These are phyloP conservation scores for Drosophila robusta DNA, from an alignment of 2,888 invertebrate species.

Conservation along the genomic window DNA sequence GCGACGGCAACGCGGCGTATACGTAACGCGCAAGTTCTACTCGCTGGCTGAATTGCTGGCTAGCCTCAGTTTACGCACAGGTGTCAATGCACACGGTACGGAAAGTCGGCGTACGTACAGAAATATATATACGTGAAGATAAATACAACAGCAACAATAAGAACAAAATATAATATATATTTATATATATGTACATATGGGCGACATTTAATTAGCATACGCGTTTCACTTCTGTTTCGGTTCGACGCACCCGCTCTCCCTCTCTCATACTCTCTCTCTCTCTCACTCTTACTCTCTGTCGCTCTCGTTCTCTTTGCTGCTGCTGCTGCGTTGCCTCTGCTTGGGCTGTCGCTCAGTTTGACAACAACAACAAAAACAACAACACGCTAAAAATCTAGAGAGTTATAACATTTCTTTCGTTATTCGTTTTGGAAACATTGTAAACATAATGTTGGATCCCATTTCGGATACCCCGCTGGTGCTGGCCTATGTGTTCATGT, in stretches of 20 bases:
- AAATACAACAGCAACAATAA: not conserved
- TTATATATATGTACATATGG: constrained; percentile 7
- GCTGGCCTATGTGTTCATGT: constrained; percentile 83
- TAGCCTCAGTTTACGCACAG: constrained; percentile 67
- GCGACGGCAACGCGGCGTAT: constrained; percentile 33
- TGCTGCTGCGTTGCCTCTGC: not conserved
- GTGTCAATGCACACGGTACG: constrained; percentile 70
- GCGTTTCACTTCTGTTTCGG: constrained; percentile 36
- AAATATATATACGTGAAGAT: constrained; percentile 4
- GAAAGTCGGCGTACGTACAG: constrained; percentile 13
- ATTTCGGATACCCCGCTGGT: constrained; percentile 82
- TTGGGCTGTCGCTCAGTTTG: not conserved
- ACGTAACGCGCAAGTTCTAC: constrained; percentile 50
- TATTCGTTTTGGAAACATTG: not conserved
- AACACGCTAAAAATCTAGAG: not conserved
- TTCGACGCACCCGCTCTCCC: constrained; percentile 36
- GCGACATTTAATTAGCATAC: constrained; percentile 68
- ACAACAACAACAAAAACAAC: not conserved
- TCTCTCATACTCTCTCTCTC: constrained; percentile 19
- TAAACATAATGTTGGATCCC: constrained; percentile 76
- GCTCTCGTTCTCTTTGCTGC: not conserved
- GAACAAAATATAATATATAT: not conserved
- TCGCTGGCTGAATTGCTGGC: constrained; percentile 16
- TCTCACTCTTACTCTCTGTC: not conserved
- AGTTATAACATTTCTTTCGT: not conserved